These are phyloP conservation scores for Neodiprion fabricii DNA, from an alignment of 1,140 invertebrate species.

Conservation along the genomic window DNA sequence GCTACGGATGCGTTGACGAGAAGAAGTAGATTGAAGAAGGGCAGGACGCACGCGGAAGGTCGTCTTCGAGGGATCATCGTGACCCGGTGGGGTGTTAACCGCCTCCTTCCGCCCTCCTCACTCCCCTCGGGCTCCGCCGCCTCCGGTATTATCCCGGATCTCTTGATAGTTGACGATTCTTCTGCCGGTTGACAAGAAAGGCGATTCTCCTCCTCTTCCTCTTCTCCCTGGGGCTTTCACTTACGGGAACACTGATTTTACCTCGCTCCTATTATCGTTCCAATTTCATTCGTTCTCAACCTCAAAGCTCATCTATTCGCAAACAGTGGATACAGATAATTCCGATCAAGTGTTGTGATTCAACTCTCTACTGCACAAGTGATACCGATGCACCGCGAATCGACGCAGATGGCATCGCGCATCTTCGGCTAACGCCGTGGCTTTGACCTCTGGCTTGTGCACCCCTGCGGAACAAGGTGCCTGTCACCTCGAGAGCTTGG, in stretches of 20 bases:
- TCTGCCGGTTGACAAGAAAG: neutral
- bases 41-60: neutral
- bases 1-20: neutral
- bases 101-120: neutral
- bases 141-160: neutral
- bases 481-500: neutral
- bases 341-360: no score
- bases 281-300: no score
- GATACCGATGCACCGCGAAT: constrained; percentile 28
- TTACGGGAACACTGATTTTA: no score
- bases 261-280: no score
- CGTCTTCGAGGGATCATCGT: constrained; percentile 4
- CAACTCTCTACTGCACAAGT: no score
- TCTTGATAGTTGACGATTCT: neutral
- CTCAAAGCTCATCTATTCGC: no score
- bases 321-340: no score
- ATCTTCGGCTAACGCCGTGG: neutral
- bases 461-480: constrained; percentile 30
- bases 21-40: neutral
- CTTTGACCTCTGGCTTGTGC: constrained; percentile 18
- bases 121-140: neutral
- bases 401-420: constrained; percentile 30
- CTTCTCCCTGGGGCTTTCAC: no score
- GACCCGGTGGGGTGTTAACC: neutral
- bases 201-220: no score